Base-by-base conservation (phyloP, 1,140 invertebrate species). In the Harpegnathos saltator region DNA sequence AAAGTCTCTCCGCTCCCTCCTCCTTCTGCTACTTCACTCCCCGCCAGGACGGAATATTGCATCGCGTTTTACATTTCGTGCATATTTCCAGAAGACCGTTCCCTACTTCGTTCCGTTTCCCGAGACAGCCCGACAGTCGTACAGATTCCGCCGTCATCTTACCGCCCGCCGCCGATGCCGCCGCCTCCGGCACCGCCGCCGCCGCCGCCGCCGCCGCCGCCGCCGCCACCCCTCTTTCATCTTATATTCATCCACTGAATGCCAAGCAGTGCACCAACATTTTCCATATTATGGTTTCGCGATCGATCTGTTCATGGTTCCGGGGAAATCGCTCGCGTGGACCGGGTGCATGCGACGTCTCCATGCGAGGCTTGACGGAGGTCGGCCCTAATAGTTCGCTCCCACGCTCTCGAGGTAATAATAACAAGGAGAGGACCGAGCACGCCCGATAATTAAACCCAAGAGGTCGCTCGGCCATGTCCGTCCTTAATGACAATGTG, bases 371-470 rank as follows among this genome's bases (percentile, higher is more conserved):
- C 54, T 78, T 65, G 75, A 77, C 63, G 26, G 54, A 83, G 26
- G 52, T 69, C 29, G 82, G 44, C 59, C 65, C n/a, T 84, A 84
- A 80, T 84, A 69, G 56, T 71, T 22, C 29, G 71, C 72, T 62
- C 62, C 15, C 50, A 24, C 50, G 19, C 72, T 68, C 22, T 68
- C 22, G 75, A 59, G 44, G 75, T 84, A 84, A 80, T 84, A 84
- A 71, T 84, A 80, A 84, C 82, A 78, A 63, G 73, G 48, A 33
- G 54, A 58, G n/a, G n/a, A 38, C 75, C 58, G 62, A 44, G 19
- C 44, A 62, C 15, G 56, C 24, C 29, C 61, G 73, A 48, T 84
- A 84, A 84, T 84, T 84, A 84, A 84, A 61, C 65, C 48, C 65
- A 66, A 44, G 54, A 74, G 65, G 48, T 65, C n/a, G 65, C 19